Conservation (phyloP, 2,888 invertebrate species). For the Exephanes ischioxanthus region DNA sequence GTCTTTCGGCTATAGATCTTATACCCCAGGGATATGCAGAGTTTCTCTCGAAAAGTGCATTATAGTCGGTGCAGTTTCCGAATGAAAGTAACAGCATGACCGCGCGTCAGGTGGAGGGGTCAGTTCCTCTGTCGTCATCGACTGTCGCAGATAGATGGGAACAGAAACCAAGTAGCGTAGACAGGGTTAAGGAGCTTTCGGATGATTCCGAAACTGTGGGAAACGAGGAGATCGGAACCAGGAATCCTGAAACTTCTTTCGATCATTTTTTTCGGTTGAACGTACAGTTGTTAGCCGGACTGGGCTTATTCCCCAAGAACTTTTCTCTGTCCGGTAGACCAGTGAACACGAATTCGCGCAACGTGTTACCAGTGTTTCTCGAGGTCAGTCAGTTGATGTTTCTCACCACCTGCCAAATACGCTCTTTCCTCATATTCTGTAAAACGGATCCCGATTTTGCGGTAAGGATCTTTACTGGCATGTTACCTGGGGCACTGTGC, state of each 20-base stretch:
- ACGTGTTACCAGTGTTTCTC: neutral
- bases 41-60: neutral
- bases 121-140: neutral
- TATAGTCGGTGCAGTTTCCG: neutral
- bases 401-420: neutral
- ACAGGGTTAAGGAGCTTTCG: neutral
- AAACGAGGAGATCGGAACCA: neutral
- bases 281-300: neutral
- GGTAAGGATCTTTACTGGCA: neutral
- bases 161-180: neutral
- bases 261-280: neutral
- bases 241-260: slow-evolving; percentile 7
- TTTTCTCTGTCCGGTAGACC: slow-evolving; percentile 4
- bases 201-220: neutral
- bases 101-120: neutral
- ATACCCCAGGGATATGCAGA: neutral
- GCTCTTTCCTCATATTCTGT: neutral
- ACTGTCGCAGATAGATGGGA: neutral
- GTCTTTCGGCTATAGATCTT: neutral
- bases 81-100: neutral
- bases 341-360: neutral
- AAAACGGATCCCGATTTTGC: neutral
- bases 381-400: neutral
- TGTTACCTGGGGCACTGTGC: neutral
- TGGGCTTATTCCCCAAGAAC: neutral